phyloP scores from a whole-genome alignment of 2,888 invertebrate species.

The Lasioglossum lativentre region DNA sequence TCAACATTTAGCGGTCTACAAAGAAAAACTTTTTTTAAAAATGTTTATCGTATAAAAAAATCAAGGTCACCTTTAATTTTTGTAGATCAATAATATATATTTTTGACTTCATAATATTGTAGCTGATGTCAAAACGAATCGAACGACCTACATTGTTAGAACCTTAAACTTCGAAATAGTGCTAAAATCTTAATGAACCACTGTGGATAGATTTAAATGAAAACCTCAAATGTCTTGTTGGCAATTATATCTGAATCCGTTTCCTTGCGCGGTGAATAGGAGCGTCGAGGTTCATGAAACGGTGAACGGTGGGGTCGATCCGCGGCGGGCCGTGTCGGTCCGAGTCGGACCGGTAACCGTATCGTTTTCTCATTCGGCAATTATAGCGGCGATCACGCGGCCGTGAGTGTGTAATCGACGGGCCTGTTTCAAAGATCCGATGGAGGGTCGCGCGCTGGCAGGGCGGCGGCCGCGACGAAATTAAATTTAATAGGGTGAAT shows the following conservation, averaged over 20 bases:
- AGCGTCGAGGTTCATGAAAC: constrained; percentile 5
- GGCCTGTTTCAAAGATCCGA: constrained; percentile 60
- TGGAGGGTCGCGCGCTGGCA: constrained; percentile 36
- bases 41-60: no score
- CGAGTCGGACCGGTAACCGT: not conserved
- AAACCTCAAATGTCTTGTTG: not conserved
- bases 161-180: no score
- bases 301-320: constrained; percentile 17
- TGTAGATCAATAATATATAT: no score
- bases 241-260: not conserved
- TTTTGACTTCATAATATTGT: no score
- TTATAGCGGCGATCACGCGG: constrained; percentile 55
- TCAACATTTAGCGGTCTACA: no score
- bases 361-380: constrained; percentile 50
- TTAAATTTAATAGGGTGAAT: constrained; percentile 83
- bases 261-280: not conserved
- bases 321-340: not conserved
- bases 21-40: no score
- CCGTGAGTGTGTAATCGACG: constrained; percentile 64
- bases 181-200: no score
- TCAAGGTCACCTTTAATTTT: no score
- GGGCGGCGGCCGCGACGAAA: constrained; percentile 66
- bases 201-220: not conserved
- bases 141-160: no score
- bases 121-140: no score